Evolutionary conservation across 2,888 invertebrate genomes (phyloP).

Genomic region (Plemyria rubiginata): DNA sequence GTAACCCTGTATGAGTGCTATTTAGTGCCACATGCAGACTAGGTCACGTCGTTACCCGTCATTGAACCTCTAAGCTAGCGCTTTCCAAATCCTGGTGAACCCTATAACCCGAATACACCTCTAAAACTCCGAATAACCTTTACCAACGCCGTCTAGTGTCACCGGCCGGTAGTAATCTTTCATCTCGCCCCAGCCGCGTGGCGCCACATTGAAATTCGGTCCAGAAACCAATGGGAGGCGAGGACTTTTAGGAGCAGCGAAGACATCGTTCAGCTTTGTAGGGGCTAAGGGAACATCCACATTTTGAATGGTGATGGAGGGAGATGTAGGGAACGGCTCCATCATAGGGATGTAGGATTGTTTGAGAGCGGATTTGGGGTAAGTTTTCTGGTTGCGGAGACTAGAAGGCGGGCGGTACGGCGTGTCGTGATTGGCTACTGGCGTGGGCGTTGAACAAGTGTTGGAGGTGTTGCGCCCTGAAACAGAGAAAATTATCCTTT

Average conservation of each 20-base stretch:
- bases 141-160: constrained; percentile 86
- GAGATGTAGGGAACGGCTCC: constrained; percentile 79
- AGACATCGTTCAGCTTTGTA: constrained; percentile 78
- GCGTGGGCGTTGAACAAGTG: constrained; percentile 72
- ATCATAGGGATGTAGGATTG: constrained; percentile 74
- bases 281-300: constrained; percentile 74
- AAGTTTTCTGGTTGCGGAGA: constrained; percentile 76
- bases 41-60: not conserved
- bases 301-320: constrained; percentile 64
- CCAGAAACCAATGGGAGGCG: constrained; percentile 72
- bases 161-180: constrained; percentile 89
- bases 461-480: constrained; percentile 81
- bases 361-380: constrained; percentile 76
- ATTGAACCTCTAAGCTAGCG: constrained; percentile 27
- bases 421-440: constrained; percentile 78
- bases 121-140: constrained; percentile 83
- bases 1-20: not conserved
- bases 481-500: constrained; percentile 37
- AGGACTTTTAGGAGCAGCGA: constrained; percentile 75
- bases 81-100: constrained; percentile 12
- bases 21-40: not conserved
- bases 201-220: constrained; percentile 92
- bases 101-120: constrained; percentile 7
- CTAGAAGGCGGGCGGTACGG: constrained; percentile 81
- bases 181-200: constrained; percentile 91